Conservation (phyloP, 2,113 vertebrate species). For the Scolopax mira region DNA sequence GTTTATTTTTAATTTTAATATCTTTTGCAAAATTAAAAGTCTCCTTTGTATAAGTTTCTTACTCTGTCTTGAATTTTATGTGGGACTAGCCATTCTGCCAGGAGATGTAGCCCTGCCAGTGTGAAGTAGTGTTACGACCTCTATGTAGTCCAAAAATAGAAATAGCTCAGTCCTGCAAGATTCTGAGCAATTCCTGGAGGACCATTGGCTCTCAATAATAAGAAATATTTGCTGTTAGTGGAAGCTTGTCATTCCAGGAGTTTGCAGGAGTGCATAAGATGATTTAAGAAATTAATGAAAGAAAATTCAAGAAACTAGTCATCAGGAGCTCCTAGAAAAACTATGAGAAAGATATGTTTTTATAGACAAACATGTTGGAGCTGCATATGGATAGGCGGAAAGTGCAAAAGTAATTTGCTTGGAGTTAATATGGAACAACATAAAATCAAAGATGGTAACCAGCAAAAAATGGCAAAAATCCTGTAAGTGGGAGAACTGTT, state of each 20-base stretch:
- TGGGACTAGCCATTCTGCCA: neutral
- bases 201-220: neutral
- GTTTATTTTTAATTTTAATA: neutral
- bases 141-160: neutral
- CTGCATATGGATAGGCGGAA: neutral
- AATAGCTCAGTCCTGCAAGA: neutral
- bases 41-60: neutral
- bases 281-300: neutral
- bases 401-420: neutral
- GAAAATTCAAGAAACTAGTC: neutral
- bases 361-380: neutral
- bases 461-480: neutral
- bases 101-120: neutral
- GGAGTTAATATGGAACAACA: neutral
- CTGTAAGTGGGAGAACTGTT: neutral
- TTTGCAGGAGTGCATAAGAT: neutral
- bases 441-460: neutral
- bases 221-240: neutral
- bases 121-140: accelerated
- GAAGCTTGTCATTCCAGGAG: neutral
- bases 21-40: neutral
- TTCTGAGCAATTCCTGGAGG: neutral
- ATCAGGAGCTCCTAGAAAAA: neutral
- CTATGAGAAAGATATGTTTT: neutral
- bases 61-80: neutral